Evolutionary conservation across 2,113 vertebrate genomes (phyloP), one percentile per base, ranked within the genome.

Genomic region (Nyctereutes procyonoides): DNA sequence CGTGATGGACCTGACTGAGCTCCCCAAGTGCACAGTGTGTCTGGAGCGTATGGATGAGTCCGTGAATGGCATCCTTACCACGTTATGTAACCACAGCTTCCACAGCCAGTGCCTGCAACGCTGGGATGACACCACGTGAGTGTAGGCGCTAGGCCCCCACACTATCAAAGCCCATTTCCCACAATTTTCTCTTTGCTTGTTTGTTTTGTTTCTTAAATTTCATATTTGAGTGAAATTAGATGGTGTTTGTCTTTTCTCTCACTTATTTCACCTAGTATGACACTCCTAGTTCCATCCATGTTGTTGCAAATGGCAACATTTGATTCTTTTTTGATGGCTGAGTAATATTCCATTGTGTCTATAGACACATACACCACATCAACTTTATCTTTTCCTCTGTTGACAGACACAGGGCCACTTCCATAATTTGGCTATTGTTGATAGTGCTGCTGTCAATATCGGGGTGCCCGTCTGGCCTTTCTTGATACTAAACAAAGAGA

Each of bases 31-130:
- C 98, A 99, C 99, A 0, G 99, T 99, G 98, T 99, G 99, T 97
- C 99, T 99, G 98, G 99, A 99, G 98, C 99, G 99, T 79, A 99
- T 99, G 99, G 99, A 99, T 0, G 99, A 99, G 98, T 99, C 99
- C 0, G 99, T 99, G 43, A 99, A 99, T 3, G 99, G 99, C 77
- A 99, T 99, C 95, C 99, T 99, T 12, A 99, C 99, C 97, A 99
- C 99, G 0, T 98, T 99, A 5, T 99, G 99, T 90, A 99, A 99
- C 99, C 99, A 99, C 99, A 99, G 99, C 98, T 99, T 99, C 95
- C 99, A 99, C 96, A 99, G 99, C 98, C 99, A 99, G 98, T 99
- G 99, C 98, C 99, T 99, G 74, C 99, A 99, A 98, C 99, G 99
- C 16, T 99, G 99, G 99, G 99, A 99, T 26, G 99, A 99, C 76